Evolutionary conservation across 2,888 invertebrate genomes (phyloP).

Genomic region (Silvanus unidentatus): DNA sequence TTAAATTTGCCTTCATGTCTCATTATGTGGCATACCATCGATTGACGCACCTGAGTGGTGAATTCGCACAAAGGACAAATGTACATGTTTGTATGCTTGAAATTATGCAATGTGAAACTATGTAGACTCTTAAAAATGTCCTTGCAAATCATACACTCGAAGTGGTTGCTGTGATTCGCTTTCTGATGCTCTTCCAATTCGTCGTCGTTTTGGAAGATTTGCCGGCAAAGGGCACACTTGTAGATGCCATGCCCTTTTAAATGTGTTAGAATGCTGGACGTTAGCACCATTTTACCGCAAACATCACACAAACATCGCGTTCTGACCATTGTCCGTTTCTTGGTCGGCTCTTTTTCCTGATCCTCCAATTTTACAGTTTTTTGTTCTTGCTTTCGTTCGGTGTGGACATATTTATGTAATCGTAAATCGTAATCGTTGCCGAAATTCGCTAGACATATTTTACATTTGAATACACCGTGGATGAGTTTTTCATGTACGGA

Average conservation of each 20-base stretch:
- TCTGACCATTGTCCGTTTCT: too few species aligned
- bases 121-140: constrained; percentile 22
- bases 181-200: constrained; percentile 28
- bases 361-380: too few species aligned
- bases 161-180: constrained; percentile 25
- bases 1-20: constrained; percentile 29
- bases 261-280: constrained; percentile 10
- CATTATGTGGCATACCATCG: constrained; percentile 25
- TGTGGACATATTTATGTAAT: too few species aligned
- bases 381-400: too few species aligned
- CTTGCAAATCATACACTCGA: constrained; percentile 28
- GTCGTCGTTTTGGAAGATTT: constrained; percentile 18
- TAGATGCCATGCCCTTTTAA: constrained; percentile 14
- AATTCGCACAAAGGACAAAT: constrained; percentile 27
- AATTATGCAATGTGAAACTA: constrained; percentile 26
- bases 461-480: too few species aligned
- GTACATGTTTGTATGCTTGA: constrained; percentile 22
- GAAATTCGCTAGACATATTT: too few species aligned
- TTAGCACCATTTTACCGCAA: constrained; percentile 15
- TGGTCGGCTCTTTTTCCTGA: too few species aligned
- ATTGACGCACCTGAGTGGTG: constrained; percentile 19
- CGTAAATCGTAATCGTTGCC: too few species aligned
- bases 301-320: constrained; percentile 14
- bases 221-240: constrained; percentile 19
- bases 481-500: too few species aligned